phyloP scores from a whole-genome alignment of 2,888 invertebrate species.

The Rosalia funebris region DNA sequence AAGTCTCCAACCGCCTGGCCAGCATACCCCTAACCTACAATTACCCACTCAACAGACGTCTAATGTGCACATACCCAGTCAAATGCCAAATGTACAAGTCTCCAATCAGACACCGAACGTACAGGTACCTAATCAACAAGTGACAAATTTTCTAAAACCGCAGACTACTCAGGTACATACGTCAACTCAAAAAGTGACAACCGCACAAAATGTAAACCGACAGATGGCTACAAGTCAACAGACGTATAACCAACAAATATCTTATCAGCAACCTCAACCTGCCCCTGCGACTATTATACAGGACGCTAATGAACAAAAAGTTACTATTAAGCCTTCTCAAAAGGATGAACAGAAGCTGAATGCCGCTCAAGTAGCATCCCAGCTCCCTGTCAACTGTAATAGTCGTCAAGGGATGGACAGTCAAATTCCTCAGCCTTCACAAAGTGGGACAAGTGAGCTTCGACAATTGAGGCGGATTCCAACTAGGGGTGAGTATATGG shows the following conservation, averaged over 20 bases:
- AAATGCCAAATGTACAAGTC: not conserved
- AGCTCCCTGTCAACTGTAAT: constrained; percentile 41
- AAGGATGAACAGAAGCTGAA: constrained; percentile 17
- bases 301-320: constrained; percentile 21
- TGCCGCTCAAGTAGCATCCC: constrained; percentile 2
- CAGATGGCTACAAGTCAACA: constrained; percentile 13
- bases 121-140: constrained; percentile 3
- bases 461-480: constrained; percentile 52
- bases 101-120: not conserved
- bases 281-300: constrained; percentile 51
- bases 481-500: constrained; percentile 44
- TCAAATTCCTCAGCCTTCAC: constrained; percentile 34
- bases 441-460: constrained; percentile 54
- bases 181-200: constrained; percentile 2
- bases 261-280: constrained; percentile 32
- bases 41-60: no score
- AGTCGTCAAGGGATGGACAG: constrained; percentile 49
- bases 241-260: not conserved
- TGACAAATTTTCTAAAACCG: not conserved
- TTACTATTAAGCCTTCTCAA: not conserved
- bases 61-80: no score
- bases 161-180: constrained; percentile 10
- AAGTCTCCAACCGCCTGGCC: constrained; percentile 10
- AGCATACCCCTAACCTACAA: not conserved
- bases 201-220: not conserved